Base-by-base conservation (phyloP, 1,140 invertebrate genomes). In the Bombus ignitus region DNA sequence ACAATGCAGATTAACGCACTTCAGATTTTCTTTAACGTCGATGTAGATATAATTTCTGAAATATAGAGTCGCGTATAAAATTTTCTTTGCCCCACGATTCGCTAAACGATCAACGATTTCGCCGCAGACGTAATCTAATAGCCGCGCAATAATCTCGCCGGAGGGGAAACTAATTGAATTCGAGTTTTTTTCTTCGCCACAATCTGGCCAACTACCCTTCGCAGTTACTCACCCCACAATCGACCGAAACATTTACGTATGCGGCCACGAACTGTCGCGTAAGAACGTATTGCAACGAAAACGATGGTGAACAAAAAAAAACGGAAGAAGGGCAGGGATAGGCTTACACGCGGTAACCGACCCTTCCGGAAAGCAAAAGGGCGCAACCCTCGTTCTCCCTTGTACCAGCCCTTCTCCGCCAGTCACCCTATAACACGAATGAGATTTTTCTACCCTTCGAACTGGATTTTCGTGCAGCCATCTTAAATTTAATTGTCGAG, bases 401-500 rank as follows among this genome's bases (percentile, higher is more conserved):
- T 72, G 71, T 37, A 66, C 77, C 68, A 83, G 65, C 80, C 81
- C 89, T 90, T 90, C 81, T 66, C 25, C 57, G 39, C 9, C 88
- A 89, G 89, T 85, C 90, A 88, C 91, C 87, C 89, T 90, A 91
- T 94, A 92, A 94, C 88, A 92, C 91, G 89, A 92, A 91, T 92
- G 92, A 91, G 91, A 75, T 76, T 39, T 75, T 70, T 73, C 73
- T 85, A 59, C 78, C 87, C 71, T 35, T 53, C 22, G 78, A 87
- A 80, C 83, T 86, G 91, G 75, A n/a, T 68, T 87, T 81, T 87
- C 81, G 78, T 68, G 92, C 91, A 94, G 94, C 94, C 94, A 95
- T 95, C 89, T 94, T 95, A 92, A 89, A 94, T 93, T 94, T 92
- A 94, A 95, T 94, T 92, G 91, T 90, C 87, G 89, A 92, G 92